These are phyloP conservation scores for Diplosoma virens DNA, from an alignment of 23 tunicate species.

Conservation along the genomic window DNA sequence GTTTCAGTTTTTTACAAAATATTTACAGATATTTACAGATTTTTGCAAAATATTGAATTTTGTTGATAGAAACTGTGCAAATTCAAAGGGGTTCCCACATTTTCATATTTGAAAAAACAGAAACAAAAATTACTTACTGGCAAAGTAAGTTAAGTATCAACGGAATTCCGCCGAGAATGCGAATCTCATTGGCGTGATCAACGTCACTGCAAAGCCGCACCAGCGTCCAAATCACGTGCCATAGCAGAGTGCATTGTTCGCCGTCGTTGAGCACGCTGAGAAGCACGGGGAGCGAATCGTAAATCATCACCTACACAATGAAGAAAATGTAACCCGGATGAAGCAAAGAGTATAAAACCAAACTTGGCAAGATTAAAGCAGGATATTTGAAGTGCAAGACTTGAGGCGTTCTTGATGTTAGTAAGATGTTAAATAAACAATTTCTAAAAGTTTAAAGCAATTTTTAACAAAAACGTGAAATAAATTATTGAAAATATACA, in stretches of 20 bases:
- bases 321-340: no score
- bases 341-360: no score
- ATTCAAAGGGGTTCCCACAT: no score
- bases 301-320: constrained; percentile 90
- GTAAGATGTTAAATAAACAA: no score
- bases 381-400: no score
- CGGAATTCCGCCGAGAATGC: constrained; percentile 83
- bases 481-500: no score
- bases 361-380: no score
- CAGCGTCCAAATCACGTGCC: constrained; percentile 85
- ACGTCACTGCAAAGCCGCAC: constrained; percentile 70
- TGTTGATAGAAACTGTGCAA: not conserved
- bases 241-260: constrained; percentile 72
- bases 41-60: not conserved
- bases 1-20: no score
- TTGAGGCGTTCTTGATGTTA: no score
- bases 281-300: constrained; percentile 77
- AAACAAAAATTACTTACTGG: constrained; percentile 55
- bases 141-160: constrained; percentile 66
- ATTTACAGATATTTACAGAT: no score
- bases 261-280: constrained; percentile 74
- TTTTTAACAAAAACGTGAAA: no score
- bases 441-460: no score
- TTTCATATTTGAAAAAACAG: not conserved
- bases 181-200: constrained; percentile 69